phyloP scores from a whole-genome alignment of 1,140 invertebrate genomes.

The Lutraria rhynchaena region DNA sequence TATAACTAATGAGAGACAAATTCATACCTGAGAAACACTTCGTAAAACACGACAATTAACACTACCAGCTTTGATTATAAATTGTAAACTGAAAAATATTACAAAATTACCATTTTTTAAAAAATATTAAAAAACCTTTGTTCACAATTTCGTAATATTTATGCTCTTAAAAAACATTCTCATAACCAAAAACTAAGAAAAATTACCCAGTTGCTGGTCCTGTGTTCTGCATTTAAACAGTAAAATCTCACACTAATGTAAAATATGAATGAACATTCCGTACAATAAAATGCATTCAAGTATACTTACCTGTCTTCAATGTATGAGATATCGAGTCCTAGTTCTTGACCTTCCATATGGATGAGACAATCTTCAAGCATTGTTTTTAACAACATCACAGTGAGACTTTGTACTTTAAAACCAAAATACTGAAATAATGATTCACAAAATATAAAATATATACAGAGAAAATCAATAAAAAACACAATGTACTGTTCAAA shows the following conservation, averaged over 20 bases:
- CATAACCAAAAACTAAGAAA: background rate
- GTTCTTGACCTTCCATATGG: constrained; percentile 43
- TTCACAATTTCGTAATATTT: no score
- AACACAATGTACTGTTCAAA: no score
- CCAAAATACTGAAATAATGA: constrained; percentile 47
- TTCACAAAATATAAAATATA: background rate
- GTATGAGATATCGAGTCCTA: constrained; percentile 53
- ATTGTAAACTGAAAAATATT: constrained; percentile 50
- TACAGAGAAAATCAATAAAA: no score
- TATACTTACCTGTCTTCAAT: constrained; percentile 53
- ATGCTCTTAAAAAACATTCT: no score
- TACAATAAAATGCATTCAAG: no score
- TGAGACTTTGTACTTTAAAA: constrained; percentile 50
- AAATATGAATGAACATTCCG: background rate
- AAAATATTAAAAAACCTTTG: no score
- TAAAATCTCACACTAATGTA: no score
- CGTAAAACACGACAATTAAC: constrained; percentile 45
- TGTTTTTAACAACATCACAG: constrained; percentile 57
- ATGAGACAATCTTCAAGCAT: constrained; percentile 58
- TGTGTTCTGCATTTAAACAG: background rate
- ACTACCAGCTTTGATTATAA: constrained; percentile 55
- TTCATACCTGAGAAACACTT: constrained; percentile 49
- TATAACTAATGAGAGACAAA: no score
- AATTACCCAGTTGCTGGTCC: background rate
- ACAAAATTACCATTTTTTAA: background rate